Conservation (phyloP, 1,140 invertebrate species). For the Anthonomus grandis region DNA sequence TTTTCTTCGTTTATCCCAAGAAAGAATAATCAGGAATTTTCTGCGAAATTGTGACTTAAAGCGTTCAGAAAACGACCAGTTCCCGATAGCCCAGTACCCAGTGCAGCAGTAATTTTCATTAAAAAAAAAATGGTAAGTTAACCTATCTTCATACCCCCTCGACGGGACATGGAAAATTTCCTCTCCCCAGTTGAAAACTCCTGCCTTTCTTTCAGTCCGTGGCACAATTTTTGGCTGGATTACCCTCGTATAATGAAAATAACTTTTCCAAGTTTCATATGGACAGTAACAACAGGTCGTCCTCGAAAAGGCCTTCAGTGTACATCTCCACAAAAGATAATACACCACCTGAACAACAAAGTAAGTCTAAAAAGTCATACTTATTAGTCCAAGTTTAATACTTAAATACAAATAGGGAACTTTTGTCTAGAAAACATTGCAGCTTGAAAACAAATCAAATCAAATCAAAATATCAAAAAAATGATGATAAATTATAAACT, state of each 20-base stretch:
- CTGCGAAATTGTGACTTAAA: no score
- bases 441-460: not conserved
- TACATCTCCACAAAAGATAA: slow-evolving; percentile 88
- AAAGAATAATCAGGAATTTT: no score
- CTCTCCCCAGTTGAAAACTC: no score
- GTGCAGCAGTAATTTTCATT: no score
- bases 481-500: slow-evolving; percentile 2
- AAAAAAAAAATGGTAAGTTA: slow-evolving; percentile 4
- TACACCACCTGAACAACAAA: slow-evolving; percentile 83
- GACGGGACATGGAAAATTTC: not conserved
- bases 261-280: slow-evolving; percentile 89
- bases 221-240: slow-evolving; percentile 84
- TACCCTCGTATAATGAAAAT: slow-evolving; percentile 85
- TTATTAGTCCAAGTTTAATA: not conserved
- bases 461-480: not conserved
- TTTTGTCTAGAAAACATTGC: not conserved
- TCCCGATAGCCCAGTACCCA: no score
- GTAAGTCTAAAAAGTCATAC: slow-evolving; percentile 52
- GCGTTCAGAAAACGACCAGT: no score
- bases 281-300: slow-evolving; percentile 77
- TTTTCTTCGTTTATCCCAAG: no score
- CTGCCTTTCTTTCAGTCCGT: slow-evolving; percentile 60
- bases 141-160: not conserved
- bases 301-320: slow-evolving; percentile 81
- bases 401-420: not conserved